Percentiles rank a stretch among this genome's conserved stretches.
phyloP scores from a whole-genome alignment of 2,888 invertebrate species.

The Hoplodrina ambigua region DNA sequence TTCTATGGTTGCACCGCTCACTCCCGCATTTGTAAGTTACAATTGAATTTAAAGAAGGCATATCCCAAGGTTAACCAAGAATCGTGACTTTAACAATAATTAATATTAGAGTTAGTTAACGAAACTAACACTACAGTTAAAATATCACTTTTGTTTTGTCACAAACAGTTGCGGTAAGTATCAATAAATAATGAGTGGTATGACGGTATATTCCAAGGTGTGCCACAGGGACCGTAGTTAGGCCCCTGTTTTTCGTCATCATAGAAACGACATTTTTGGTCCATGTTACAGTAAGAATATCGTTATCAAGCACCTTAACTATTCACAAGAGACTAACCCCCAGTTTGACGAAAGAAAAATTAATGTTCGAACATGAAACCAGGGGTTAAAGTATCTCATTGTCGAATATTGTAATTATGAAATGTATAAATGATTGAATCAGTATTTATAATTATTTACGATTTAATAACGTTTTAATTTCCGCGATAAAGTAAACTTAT shows the following conservation, averaged over 20 bases:
- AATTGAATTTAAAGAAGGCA: background rate
- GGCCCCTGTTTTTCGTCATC: background rate
- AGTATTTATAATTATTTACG: too few species aligned
- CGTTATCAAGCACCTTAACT: too few species aligned
- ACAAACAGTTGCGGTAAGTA: background rate
- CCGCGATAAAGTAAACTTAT: background rate
- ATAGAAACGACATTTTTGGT: too few species aligned
- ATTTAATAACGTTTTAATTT: too few species aligned
- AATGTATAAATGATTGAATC: background rate
- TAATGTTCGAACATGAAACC: background rate
- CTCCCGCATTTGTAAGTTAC: constrained; percentile 89
- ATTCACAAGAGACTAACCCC: too few species aligned
- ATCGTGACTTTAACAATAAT: background rate
- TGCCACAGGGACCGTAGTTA: background rate
- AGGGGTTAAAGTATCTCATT: background rate
- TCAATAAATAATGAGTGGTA: background rate
- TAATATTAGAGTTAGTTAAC: background rate
- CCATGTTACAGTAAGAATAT: too few species aligned
- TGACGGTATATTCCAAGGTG: background rate
- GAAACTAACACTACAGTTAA: background rate
- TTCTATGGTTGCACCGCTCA: constrained; percentile 91
- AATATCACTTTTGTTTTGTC: background rate
- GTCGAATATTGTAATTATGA: too few species aligned
- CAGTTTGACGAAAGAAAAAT: too few species aligned
- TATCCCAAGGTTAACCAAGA: background rate